Base-by-base conservation (phyloP, 2,113 vertebrate genomes). In the Thomomys bottae region DNA sequence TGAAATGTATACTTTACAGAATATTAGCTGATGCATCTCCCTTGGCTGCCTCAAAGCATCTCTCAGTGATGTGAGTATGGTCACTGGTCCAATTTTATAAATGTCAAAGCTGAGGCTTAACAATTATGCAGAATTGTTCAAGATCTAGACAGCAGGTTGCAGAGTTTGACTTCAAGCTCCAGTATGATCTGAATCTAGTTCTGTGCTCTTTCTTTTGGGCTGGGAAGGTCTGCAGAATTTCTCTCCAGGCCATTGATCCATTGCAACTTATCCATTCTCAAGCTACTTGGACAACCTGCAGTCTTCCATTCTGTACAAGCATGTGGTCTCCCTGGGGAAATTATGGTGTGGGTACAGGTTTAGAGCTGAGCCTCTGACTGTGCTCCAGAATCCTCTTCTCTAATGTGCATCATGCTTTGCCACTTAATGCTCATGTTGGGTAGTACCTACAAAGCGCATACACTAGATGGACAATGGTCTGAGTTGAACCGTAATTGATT, bases 381-480 rank as follows among this genome's bases (percentile, higher is more conserved):
- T 72, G 73, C 34, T 82, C 86, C 85, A 83, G 70, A 61, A 83
- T 26, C 36, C n/a, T n/a, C n/a, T n/a, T 87, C 54, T 93, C 85
- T 71, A 83, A 83, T 64, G 66, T 85, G 63, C 66, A 80, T 76
- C 82, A n/a, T 0, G 3, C 78, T 61, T 34, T 38, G 79, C n/a
- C 87, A 67, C 66, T 94, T 67, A 49, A 91, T 88, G 42, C 91
- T 93, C 85, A 90, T n/a, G n/a, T n/a, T n/a, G n/a, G n/a, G 26
- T 75, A 38, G 42, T 71, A 9, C n/a, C 71, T 76, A 38, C 57
- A 95, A 72, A 18, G 83, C 38, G 77, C 66, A 71, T 10, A 64
- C 23, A 86, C n/a, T n/a, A 88, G 49, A 54, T 89, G 40, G 32
- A 20, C 70, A 73, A 71, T 32, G 66, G 30, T 54, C 24, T 36